Percentiles rank a stretch among this genome's conserved stretches.
Conservation (phyloP, 2,797 vertebrate genomes). For the Hippocampus kuda region DNA sequence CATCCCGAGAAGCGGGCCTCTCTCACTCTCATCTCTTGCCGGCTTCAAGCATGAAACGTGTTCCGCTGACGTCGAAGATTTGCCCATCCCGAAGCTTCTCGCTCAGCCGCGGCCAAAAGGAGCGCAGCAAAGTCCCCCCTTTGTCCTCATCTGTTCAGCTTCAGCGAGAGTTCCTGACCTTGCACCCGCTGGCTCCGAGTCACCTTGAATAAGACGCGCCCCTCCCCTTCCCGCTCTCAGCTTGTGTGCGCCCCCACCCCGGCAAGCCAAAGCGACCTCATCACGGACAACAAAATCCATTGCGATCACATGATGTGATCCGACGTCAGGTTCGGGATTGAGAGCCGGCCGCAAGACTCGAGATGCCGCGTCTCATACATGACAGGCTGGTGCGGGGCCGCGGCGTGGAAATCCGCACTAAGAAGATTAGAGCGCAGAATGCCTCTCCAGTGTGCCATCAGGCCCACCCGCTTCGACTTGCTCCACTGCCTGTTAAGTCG, state of each 20-base stretch:
- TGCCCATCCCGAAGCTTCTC: constrained; percentile 19
- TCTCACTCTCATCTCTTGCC: constrained; percentile 5
- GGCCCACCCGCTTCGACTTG: background rate
- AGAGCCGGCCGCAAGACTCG: constrained; percentile 32
- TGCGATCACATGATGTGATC: constrained; percentile 33
- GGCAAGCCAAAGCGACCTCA: too few species aligned
- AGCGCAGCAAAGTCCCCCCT: background rate
- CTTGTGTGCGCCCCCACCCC: background rate
- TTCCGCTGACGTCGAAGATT: constrained; percentile 43
- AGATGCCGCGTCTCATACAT: constrained; percentile 36
- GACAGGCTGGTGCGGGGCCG: constrained; percentile 34
- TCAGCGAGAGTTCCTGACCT: background rate
- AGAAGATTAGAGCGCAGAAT: constrained; percentile 59
- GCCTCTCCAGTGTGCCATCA: constrained; percentile 28
- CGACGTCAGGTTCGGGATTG: background rate
- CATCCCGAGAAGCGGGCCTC: constrained; percentile 42
- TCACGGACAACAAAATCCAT: constrained; percentile 29
- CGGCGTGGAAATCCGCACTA: constrained; percentile 55
- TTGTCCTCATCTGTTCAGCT: background rate
- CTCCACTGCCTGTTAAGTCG: background rate
- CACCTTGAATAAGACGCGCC: background rate
- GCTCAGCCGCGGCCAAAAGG: constrained; percentile 19
- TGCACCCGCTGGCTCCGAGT: background rate
- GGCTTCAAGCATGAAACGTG: constrained; percentile 33
- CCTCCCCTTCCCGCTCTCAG: constrained; percentile 2